Conservation (phyloP, 2,113 vertebrate genomes). For the Entosphenus tridentatus region DNA sequence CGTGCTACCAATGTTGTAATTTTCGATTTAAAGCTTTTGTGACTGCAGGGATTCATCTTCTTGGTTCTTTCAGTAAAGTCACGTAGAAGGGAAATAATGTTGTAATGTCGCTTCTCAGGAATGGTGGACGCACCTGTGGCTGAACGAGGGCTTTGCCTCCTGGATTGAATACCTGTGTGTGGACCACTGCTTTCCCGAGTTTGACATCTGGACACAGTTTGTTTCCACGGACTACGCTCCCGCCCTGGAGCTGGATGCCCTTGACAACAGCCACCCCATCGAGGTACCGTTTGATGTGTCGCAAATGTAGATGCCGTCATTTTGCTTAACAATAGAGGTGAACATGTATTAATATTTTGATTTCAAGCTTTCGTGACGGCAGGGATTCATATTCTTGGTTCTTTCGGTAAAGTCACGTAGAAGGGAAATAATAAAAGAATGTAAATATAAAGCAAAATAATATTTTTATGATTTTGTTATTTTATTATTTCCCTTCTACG, state of each 20-base stretch:
- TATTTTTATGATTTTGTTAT: too few species aligned
- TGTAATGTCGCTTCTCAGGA: background rate
- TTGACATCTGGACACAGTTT: slow-evolving; percentile 5
- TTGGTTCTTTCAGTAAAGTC: background rate
- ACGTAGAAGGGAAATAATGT: background rate
- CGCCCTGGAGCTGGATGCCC: background rate
- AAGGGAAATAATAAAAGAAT: too few species aligned
- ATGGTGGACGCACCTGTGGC: slow-evolving; percentile 5
- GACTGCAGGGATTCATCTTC: too few species aligned
- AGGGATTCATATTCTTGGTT: too few species aligned
- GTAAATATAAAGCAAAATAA: too few species aligned
- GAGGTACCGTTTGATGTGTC: background rate
- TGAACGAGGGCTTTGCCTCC: slow-evolving; percentile 3
- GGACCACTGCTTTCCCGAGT: slow-evolving; percentile 6
- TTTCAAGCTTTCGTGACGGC: too few species aligned
- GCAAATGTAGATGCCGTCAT: too few species aligned
- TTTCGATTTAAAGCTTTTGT: background rate
- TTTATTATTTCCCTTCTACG: too few species aligned
- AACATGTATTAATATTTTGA: too few species aligned
- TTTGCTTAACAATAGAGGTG: too few species aligned
- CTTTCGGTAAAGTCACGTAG: too few species aligned
- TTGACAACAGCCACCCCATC: slow-evolving; percentile 1
- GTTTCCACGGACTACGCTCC: slow-evolving; percentile 1
- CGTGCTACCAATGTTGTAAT: background rate
- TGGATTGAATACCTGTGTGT: slow-evolving; percentile 3